A percentile compares a stretch with the other conserved stretches of the same genome.
Evolutionary conservation across 2,113 vertebrate species (phyloP).

Genomic region (Odocoileus hemionus): DNA sequence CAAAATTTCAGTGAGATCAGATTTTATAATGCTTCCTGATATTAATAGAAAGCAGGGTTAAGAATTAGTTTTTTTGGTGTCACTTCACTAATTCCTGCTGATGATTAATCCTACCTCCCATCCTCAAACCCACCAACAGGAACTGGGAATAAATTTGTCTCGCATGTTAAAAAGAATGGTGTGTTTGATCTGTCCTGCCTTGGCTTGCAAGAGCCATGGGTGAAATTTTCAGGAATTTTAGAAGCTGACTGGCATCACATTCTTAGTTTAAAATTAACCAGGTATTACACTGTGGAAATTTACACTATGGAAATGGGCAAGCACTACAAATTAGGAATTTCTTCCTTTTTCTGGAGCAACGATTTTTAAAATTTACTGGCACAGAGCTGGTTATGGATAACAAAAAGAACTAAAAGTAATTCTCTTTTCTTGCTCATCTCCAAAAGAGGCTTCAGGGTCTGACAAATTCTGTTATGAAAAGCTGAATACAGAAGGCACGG

Average conservation of each 20-base stretch:
- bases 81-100: not conserved
- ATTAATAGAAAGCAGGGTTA: not conserved
- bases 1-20: not conserved
- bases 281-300: not conserved
- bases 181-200: not conserved
- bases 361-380: not conserved
- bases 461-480: conserved; percentile 99
- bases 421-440: conserved; percentile 43
- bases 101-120: not conserved
- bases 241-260: not conserved
- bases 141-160: not conserved
- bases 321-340: not conserved
- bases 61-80: not conserved
- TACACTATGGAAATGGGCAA: not conserved
- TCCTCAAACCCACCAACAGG: not conserved
- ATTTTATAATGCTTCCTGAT: not conserved
- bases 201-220: not conserved
- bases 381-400: not conserved
- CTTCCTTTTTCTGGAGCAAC: not conserved
- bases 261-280: not conserved
- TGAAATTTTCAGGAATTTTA: not conserved
- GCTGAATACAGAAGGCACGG: conserved; percentile 97
- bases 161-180: not conserved
- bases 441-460: conserved; percentile 90
- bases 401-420: not conserved